Evolutionary conservation across 1,140 invertebrate genomes (phyloP).

Genomic region (Anoplolepis gracilipes): DNA sequence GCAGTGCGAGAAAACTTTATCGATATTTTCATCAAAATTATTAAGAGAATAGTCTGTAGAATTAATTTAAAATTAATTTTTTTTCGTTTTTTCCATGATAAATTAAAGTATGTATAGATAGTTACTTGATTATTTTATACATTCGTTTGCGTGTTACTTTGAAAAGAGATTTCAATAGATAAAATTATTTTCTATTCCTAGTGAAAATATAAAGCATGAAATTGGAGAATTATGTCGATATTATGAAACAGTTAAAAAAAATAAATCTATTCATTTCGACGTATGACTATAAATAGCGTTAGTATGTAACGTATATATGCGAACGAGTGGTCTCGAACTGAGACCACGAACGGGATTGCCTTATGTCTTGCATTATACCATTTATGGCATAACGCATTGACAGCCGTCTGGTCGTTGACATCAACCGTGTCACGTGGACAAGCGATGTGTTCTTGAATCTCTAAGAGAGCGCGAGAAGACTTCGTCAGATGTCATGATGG

Average conservation of each 20-base stretch:
- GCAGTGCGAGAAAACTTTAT: neutral
- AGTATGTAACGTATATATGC: neutral
- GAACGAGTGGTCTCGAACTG: neutral
- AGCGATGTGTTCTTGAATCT: constrained; percentile 51
- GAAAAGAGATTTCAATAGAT: no score
- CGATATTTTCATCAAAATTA: neutral
- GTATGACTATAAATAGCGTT: neutral
- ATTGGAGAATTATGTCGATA: neutral
- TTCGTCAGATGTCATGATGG: constrained; percentile 65
- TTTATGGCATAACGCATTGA: neutral
- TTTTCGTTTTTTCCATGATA: no score
- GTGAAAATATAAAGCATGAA: neutral
- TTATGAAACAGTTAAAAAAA: neutral
- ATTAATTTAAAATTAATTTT: no score
- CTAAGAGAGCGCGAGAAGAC: constrained; percentile 48
- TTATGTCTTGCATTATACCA: constrained; percentile 21
- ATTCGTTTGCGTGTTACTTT: no score
- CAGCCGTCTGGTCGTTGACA: neutral
- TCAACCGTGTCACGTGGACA: constrained; percentile 20
- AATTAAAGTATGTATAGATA: no score
- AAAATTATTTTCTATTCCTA: neutral
- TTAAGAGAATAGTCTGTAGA: neutral
- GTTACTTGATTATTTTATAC: no score
- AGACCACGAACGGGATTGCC: constrained; percentile 6
- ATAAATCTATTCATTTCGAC: neutral